Evolutionary conservation across 2,888 invertebrate genomes (phyloP).

Genomic region (Omphaloscelis lunosa): DNA sequence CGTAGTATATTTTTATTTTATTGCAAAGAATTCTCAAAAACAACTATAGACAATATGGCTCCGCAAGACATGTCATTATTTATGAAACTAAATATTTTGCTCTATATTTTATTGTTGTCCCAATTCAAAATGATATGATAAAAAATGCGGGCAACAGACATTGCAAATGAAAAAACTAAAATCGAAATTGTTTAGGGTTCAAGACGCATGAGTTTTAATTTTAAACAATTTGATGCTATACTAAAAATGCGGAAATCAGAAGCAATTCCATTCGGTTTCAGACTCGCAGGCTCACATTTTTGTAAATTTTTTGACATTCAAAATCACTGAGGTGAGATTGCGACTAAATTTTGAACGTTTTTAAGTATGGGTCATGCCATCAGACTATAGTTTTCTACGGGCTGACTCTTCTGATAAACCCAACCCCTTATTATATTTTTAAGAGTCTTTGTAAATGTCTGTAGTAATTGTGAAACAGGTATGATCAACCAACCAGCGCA

Average conservation of each 20-base stretch:
- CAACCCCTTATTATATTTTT: background rate
- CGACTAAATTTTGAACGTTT: background rate
- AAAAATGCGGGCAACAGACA: constrained; percentile 69
- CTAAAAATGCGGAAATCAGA: background rate
- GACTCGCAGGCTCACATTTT: background rate
- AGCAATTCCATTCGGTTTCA: background rate
- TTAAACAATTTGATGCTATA: background rate
- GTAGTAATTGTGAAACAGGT: background rate
- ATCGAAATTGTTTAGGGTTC: constrained; percentile 65
- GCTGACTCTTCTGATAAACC: background rate
- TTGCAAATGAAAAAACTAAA: constrained; percentile 67
- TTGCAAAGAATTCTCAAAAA: constrained; percentile 66
- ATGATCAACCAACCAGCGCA: too few relatives aligned
- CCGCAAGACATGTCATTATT: constrained; percentile 75
- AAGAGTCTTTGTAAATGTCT: background rate
- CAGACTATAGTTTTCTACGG: background rate
- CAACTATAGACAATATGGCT: constrained; percentile 66
- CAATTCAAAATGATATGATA: constrained; percentile 59
- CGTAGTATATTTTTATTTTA: constrained; percentile 29
- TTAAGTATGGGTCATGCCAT: background rate
- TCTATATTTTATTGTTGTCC: constrained; percentile 85
- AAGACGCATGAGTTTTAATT: background rate
- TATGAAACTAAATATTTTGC: constrained; percentile 76
- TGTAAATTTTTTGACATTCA: too few relatives aligned
- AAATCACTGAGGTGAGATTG: background rate